Percentiles rank a stretch among this genome's conserved stretches.
Evolutionary conservation across 2,113 vertebrate genomes (phyloP).

Genomic region (Gnathonemus longibarbis): DNA sequence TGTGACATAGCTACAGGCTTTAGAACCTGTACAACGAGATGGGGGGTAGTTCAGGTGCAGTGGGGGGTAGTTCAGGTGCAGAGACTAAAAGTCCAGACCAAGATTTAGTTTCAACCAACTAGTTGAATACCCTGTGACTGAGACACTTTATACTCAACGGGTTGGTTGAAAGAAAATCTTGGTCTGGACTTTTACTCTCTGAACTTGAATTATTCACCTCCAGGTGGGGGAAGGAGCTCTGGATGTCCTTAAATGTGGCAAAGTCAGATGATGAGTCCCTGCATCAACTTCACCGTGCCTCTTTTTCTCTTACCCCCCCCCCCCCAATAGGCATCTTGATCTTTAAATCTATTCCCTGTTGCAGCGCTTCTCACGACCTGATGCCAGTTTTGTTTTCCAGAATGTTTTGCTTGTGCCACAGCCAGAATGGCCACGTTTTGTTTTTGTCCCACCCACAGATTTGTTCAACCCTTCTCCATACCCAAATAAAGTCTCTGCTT

Average conservation of each 20-base stretch:
- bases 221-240: neutral
- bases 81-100: neutral
- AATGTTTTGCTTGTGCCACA: neutral
- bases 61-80: neutral
- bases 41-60: neutral
- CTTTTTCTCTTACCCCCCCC: neutral
- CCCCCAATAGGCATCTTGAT: neutral
- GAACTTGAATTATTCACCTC: neutral
- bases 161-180: neutral
- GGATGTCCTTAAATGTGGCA: neutral
- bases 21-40: neutral
- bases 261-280: neutral
- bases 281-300: neutral
- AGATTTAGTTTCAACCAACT: neutral
- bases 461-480: neutral
- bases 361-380: neutral
- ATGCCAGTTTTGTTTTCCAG: neutral
- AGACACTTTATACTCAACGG: neutral
- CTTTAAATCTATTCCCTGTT: neutral
- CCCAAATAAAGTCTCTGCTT: neutral
- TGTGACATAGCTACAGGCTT: neutral
- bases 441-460: neutral
- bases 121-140: neutral
- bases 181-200: neutral
- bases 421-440: neutral